Conservation (phyloP, 1,140 invertebrate genomes). For the Psix sp. region DNA sequence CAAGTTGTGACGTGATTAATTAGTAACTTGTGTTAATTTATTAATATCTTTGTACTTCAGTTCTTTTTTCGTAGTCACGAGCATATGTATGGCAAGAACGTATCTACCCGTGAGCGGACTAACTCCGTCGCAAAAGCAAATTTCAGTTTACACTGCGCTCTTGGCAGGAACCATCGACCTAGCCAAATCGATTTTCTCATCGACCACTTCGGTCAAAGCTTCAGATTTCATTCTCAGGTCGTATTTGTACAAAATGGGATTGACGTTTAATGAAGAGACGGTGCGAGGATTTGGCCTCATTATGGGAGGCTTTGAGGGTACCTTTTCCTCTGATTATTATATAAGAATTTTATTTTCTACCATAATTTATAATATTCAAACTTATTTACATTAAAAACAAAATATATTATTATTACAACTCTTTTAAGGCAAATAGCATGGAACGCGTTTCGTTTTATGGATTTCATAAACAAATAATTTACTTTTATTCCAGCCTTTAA, state of each 20-base stretch:
- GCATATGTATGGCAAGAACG: constrained; percentile 76
- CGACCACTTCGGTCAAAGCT: constrained; percentile 65
- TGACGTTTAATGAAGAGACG: constrained; percentile 81
- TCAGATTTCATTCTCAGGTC: constrained; percentile 74
- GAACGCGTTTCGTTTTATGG: constrained; percentile 62
- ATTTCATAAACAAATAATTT: constrained; percentile 1
- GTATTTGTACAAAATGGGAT: constrained; percentile 77
- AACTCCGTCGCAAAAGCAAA: constrained; percentile 77
- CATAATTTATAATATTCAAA: no score
- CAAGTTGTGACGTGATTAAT: constrained; percentile 1
- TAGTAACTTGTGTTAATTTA: constrained; percentile 14
- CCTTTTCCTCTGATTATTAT: background rate
- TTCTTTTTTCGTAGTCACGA: constrained; percentile 56
- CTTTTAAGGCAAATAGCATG: constrained; percentile 66
- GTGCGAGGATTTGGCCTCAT: constrained; percentile 82
- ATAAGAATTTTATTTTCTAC: no score
- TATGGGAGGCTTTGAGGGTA: constrained; percentile 81
- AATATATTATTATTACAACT: no score
- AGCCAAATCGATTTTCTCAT: constrained; percentile 69
- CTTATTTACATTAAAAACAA: no score
- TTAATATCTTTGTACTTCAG: constrained; percentile 50
- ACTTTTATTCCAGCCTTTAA: constrained; percentile 65
- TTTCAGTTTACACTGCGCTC: constrained; percentile 81
- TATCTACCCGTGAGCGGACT: constrained; percentile 75
- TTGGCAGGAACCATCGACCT: constrained; percentile 81